A percentile compares a stretch with the other conserved stretches of the same genome.
phyloP scores from a whole-genome alignment of 2,888 invertebrate species.

The Timema podura region DNA sequence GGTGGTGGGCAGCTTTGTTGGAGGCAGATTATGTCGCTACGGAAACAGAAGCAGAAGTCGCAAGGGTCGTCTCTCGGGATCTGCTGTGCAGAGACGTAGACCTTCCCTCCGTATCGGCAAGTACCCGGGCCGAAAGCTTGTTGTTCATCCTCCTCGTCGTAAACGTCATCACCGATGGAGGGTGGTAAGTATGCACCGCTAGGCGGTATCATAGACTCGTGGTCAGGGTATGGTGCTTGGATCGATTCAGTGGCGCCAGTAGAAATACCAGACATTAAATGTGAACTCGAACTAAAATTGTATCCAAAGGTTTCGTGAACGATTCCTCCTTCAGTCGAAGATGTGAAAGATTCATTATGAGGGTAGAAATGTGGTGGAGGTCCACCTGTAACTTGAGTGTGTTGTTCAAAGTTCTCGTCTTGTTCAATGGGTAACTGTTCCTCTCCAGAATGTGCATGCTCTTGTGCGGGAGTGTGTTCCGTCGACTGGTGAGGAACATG shows the following conservation, averaged over 20 bases:
- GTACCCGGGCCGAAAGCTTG: constrained; percentile 81
- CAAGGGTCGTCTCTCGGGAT: constrained; percentile 92
- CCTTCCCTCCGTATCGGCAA: constrained; percentile 86
- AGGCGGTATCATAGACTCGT: constrained; percentile 3
- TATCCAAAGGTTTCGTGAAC: not conserved
- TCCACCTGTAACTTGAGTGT: no score
- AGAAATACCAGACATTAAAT: not conserved
- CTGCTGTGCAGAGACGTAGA: constrained; percentile 91
- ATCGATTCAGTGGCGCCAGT: not conserved
- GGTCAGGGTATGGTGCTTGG: constrained; percentile 14
- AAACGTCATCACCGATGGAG: constrained; percentile 21
- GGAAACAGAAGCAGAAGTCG: constrained; percentile 95
- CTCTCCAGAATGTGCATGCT: not conserved
- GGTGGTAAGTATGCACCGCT: constrained; percentile 28
- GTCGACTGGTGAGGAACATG: no score
- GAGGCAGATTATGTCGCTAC: constrained; percentile 91
- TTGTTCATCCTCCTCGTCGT: constrained; percentile 60
- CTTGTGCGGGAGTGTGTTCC: not conserved
- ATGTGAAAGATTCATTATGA: no score
- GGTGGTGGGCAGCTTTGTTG: constrained; percentile 95
- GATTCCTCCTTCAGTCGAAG: no score
- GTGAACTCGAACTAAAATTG: constrained; percentile 7
- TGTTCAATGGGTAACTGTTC: not conserved
- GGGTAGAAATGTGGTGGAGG: no score
- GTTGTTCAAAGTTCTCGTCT: not conserved